Evolutionary conservation across 2,113 vertebrate species (phyloP), one percentile per base, ranked within the genome.

Genomic region (Paradisaea rubra): DNA sequence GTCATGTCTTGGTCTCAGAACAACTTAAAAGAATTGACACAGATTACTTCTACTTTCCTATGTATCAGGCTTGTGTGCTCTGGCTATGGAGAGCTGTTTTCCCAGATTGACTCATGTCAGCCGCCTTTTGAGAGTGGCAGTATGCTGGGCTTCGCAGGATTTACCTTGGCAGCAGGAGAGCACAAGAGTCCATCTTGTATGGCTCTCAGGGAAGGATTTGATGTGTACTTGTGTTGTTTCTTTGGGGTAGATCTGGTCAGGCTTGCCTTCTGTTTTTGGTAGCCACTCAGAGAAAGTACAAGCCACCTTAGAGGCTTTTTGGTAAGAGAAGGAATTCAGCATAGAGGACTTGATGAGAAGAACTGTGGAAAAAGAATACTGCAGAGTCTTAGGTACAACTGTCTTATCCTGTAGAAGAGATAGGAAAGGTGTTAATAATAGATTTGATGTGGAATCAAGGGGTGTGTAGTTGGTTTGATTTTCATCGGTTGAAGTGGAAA

Each of bases 151-250:
- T 81, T 33, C 27, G 81, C 30, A 47, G 45, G 13, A 64, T 33
- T 9, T 76, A 79, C 65, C 35, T 60, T 87, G 88, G 74, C 88
- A 85, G 61, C 65, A 76, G 61, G 61, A 79, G 70, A 90, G 61
- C 52, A 33, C 30, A 79, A 53, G 47, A 71, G 84, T 70, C 57
- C 73, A 68, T 63, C 73, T 88, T 88, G 61, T 64, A 42, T 65
- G 53, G 8, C 18, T 63, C 24, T 64, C 0, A 0, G n/a, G 56
- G 15, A 87, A 57, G 35, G 33, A 52, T 61, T 88, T 69, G 33
- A 12, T 73, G 4, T 39, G 15, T 54, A 23, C 7, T 59, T 59
- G 21, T 35, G 30, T 23, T 0, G 0, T 73, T 83, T 70, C 8
- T 77, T 37, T 63, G 54, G 54, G 7, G 16, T 65, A 20, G 28